These are phyloP conservation scores for Patella caerulea DNA, from an alignment of 2,888 invertebrate species.

Conservation along the genomic window DNA sequence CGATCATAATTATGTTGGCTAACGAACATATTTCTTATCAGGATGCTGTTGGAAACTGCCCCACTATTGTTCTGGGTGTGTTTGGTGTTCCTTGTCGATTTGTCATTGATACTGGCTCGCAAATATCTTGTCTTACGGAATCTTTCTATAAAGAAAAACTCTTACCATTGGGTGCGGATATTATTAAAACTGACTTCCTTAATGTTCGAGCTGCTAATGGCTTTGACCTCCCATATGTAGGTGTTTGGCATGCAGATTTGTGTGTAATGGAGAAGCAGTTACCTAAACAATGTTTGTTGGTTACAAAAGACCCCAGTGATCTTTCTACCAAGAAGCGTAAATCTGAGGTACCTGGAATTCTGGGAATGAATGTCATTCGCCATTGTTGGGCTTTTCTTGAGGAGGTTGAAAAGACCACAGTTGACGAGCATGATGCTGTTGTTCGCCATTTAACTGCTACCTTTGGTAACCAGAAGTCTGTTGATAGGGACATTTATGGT, in stretches of 20 bases:
- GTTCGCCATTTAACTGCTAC: too few species aligned
- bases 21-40: too few species aligned
- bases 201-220: conserved; percentile 4
- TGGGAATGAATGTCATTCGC: not conserved
- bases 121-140: too few species aligned
- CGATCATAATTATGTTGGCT: too few species aligned
- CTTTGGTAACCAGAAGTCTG: too few species aligned
- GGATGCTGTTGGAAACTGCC: too few species aligned
- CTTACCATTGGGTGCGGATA: not conserved
- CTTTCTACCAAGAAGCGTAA: not conserved
- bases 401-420: not conserved
- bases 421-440: too few species aligned
- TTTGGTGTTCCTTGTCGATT: too few species aligned
- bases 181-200: not conserved
- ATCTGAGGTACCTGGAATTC: not conserved
- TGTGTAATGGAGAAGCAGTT: not conserved
- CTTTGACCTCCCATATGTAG: not conserved
- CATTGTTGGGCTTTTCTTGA: not conserved
- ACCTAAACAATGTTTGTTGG: not conserved
- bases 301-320: not conserved
- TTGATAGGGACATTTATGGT: not conserved
- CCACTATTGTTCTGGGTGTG: too few species aligned
- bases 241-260: not conserved
- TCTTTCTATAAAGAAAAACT: too few species aligned
- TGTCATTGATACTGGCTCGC: too few species aligned